phyloP scores from a whole-genome alignment of 2,888 invertebrate genomes.

The Agrypnus murinus region DNA sequence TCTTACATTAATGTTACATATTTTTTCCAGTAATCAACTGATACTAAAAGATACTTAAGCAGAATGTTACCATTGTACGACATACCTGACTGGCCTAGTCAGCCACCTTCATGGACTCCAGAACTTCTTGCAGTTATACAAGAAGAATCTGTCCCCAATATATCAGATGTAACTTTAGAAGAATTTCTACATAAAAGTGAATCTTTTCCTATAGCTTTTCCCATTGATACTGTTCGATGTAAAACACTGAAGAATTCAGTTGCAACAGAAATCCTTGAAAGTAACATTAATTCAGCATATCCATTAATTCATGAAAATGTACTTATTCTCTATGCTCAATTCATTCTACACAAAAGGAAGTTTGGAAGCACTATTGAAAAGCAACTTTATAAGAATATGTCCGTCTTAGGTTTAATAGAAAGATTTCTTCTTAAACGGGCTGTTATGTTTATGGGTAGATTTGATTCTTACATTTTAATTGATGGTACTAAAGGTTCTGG shows the following conservation, averaged over 20 bases:
- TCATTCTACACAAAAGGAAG: conserved; percentile 77
- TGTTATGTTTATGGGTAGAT: conserved; percentile 69
- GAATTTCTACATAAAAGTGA: conserved; percentile 67
- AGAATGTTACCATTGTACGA: conserved; percentile 25
- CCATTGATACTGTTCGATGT: conserved; percentile 66
- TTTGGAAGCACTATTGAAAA: conserved; percentile 61
- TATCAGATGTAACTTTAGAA: conserved; percentile 44
- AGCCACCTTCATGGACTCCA: conserved; percentile 25
- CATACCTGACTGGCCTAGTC: conserved; percentile 43
- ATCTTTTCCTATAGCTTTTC: conserved; percentile 68
- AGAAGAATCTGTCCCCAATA: conserved; percentile 3
- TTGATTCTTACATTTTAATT: conserved; percentile 59
- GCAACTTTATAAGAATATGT: conserved; percentile 70
- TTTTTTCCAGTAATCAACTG: too few species aligned
- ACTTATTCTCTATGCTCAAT: conserved; percentile 76
- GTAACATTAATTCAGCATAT: conserved; percentile 76
- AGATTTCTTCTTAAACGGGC: conserved; percentile 74
- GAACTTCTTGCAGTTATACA: conserved; percentile 29
- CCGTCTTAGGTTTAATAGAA: conserved; percentile 72
- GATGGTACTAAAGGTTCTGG: conserved; percentile 70
- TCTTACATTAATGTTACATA: too few species aligned
- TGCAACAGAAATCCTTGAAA: conserved; percentile 57
- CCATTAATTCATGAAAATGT: conserved; percentile 81
- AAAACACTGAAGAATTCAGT: conserved; percentile 56
- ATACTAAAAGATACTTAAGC: too few species aligned